Percentiles rank a stretch among this genome's conserved stretches.
Conservation (phyloP, 2,797 vertebrate genomes). For the Emydoidea blandingii region DNA sequence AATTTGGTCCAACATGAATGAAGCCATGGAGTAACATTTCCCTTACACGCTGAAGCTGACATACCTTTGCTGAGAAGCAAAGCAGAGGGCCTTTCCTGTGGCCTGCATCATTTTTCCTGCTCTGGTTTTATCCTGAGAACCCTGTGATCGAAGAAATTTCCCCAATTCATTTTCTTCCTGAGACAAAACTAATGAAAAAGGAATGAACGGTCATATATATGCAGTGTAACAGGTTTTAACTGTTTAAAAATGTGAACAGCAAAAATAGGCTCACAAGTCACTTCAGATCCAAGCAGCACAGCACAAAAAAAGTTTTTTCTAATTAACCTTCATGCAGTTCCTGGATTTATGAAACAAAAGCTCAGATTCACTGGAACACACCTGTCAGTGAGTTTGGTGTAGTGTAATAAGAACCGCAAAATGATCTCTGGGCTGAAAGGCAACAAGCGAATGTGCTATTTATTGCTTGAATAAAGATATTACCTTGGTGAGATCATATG, state of each 20-base stretch:
- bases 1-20: background rate
- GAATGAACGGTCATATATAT: constrained; percentile 48
- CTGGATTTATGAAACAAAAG: constrained; percentile 41
- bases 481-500: constrained; percentile 1
- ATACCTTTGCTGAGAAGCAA: constrained; percentile 98
- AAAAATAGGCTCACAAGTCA: constrained; percentile 12
- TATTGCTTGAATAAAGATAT: constrained; percentile 37
- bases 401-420: constrained; percentile 69
- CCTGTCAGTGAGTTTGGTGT: constrained; percentile 35
- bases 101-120: constrained; percentile 99
- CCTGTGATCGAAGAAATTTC: constrained; percentile 95
- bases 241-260: constrained; percentile 39
- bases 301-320: constrained; percentile 22
- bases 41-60: background rate
- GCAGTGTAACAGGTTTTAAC: constrained; percentile 17
- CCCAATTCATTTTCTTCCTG: constrained; percentile 99
- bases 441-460: constrained; percentile 32
- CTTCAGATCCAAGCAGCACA: constrained; percentile 47
- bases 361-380: constrained; percentile 51
- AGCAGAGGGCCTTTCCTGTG: constrained; percentile 96
- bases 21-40: background rate
- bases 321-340: constrained; percentile 32
- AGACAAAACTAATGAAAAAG: constrained; percentile 88
- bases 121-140: constrained; percentile 95
- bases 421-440: constrained; percentile 55